Evolutionary conservation across 1,140 invertebrate genomes (phyloP), one percentile per base, ranked within the genome.

Genomic region (Drosophila subpulchrella): DNA sequence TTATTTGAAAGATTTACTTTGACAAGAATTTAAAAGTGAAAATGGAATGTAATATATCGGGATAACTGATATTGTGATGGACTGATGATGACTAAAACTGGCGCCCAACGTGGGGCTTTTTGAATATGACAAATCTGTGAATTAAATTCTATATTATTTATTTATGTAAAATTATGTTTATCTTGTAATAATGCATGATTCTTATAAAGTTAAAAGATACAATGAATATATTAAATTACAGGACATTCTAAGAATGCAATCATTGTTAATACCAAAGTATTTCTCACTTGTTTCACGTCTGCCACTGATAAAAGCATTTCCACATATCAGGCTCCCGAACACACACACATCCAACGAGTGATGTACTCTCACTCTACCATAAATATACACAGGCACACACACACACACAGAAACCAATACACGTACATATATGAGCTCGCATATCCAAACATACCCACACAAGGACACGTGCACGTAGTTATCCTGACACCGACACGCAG

Each of bases 221-320:
- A 20, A 20, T 20, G 20, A 41, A n/a, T 50, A 4, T 20, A n/a
- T 24, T 27, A n/a, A 42, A 34, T 51, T 57, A 42, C 53, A 75
- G 73, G 73, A 65, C 66, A 75, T 58, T 38, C 20, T 7, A 5
- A 8, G 0, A 13, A 41, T 53, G n/a, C n/a, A 11, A 48, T 17
- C 32, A 50, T 42, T 24, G 59, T 75, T 47, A 39, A 58, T 48
- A 20, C n/a, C 11, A 42, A 34, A 66, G 30, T 50, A 55, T 68
- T 61, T 76, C 44, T 51, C 62, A 76, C 62, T 75, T 71, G 79
- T 88, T 86, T 66, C 58, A 66, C 78, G 83, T 81, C 72, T 86
- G 78, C 75, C 71, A 68, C 76, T 88, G 83, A 88, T 88, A 86
- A 86, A 78, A 88, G 83, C 83, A 86, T 85, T 85, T 85, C 54